Conservation (phyloP, 2,797 vertebrate genomes). For the Poecile montanus region DNA sequence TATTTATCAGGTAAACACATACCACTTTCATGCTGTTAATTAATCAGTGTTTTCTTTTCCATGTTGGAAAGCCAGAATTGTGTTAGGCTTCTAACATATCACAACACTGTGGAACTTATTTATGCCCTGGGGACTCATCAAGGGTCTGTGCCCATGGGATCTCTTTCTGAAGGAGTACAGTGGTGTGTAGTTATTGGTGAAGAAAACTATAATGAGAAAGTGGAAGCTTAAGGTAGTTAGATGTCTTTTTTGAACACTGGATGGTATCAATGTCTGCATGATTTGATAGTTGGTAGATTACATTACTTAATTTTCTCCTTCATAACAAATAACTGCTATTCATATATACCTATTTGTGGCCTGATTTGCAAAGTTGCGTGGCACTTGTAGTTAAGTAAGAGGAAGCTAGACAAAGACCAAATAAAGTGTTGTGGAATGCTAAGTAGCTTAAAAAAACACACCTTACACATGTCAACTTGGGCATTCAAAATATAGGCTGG, state of each 20-base stretch:
- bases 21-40: conserved; percentile 4
- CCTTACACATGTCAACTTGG: conserved; percentile 54
- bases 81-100: not conserved
- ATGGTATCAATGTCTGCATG: not conserved
- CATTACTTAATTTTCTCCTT: not conserved
- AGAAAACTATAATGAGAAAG: not conserved
- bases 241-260: not conserved
- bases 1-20: not conserved
- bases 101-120: not conserved
- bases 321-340: not conserved
- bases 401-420: conserved; percentile 49
- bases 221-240: not conserved
- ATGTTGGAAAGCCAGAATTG: not conserved
- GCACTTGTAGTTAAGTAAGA: conserved; percentile 29
- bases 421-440: conserved; percentile 42
- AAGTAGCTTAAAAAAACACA: conserved; percentile 65
- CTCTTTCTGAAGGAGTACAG: not conserved
- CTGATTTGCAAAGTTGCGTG: conserved; percentile 1
- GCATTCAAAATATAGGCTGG: conserved; percentile 67
- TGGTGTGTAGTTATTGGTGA: not conserved
- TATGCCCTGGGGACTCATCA: not conserved
- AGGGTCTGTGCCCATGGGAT: not conserved
- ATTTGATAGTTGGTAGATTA: not conserved
- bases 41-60: not conserved
- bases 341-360: not conserved